Evolutionary conservation across 2,797 vertebrate genomes (phyloP), one percentile per base, ranked within the genome.

Genomic region (Discoglossus pictus): DNA sequence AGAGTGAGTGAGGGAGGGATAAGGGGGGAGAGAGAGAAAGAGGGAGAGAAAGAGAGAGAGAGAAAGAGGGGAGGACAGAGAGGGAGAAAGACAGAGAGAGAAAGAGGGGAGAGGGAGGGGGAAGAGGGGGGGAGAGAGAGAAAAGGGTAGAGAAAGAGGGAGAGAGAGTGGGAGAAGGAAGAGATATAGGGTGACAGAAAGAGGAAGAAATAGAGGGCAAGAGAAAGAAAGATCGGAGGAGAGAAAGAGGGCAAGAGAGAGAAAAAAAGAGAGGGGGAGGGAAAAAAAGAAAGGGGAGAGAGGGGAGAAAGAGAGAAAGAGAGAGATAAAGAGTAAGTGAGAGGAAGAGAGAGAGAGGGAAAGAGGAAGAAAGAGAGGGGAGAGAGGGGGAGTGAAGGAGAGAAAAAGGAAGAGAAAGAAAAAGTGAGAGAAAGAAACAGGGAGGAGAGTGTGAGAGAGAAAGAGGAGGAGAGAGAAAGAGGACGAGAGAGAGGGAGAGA

Each of bases 101-200:
- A 53, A 15, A 38, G n/a, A n/a, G n/a, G 53, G 27, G 18, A 38
- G 16, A 38, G 15, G 52, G 52, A n/a, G n/a, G 20, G 18, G 17
- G 10, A n/a, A n/a, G n/a, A n/a, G n/a, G n/a, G n/a, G n/a, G n/a
- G n/a, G n/a, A n/a, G n/a, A n/a, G n/a, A n/a, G n/a, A n/a, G n/a
- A n/a, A n/a, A n/a, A n/a, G n/a, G n/a, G n/a, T n/a, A n/a, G n/a
- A n/a, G n/a, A n/a, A n/a, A n/a, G n/a, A n/a, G n/a, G n/a, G n/a
- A n/a, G n/a, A n/a, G n/a, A n/a, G n/a, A n/a, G n/a, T n/a, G n/a
- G n/a, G n/a, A n/a, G n/a, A n/a, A n/a, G n/a, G n/a, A n/a, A n/a
- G n/a, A n/a, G n/a, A n/a, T n/a, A 4, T 38, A n/a, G 7, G 9
- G 7, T 12, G 12, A 36, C 27, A 21, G 7, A 4, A 6, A n/a